A percentile compares a stretch with the other conserved stretches of the same genome.
Conservation (phyloP, 1,140 invertebrate species). For the Diorhabda elongata region DNA sequence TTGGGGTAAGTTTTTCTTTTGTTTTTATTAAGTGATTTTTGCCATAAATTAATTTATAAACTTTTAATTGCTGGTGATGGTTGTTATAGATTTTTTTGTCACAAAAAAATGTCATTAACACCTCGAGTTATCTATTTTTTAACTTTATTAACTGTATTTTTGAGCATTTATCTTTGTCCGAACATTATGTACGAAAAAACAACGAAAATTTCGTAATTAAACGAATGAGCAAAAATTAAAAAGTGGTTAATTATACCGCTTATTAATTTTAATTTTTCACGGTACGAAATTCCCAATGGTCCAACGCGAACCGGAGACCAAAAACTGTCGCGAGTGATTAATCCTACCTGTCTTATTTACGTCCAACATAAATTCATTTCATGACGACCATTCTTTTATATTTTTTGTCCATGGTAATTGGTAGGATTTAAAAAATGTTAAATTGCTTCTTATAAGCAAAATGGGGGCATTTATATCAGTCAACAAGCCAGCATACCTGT, state of each 20-base stretch:
- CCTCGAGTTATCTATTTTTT: too few relatives aligned
- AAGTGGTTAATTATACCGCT: neutral
- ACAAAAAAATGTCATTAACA: too few relatives aligned
- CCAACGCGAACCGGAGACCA: neutral
- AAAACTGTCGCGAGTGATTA: conserved; percentile 15
- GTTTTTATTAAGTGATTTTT: too few relatives aligned
- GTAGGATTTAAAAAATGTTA: conserved; percentile 11
- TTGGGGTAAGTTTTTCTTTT: too few relatives aligned
- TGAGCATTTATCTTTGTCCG: too few relatives aligned
- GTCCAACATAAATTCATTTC: conserved; percentile 12
- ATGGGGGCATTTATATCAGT: conserved; percentile 8
- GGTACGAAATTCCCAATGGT: neutral
- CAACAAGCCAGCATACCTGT: neutral
- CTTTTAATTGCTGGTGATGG: too few relatives aligned
- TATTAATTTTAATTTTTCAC: conserved; percentile 8
- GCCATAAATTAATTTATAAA: too few relatives aligned
- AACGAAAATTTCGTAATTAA: neutral
- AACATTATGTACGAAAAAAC: too few relatives aligned
- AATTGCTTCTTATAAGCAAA: conserved; percentile 4
- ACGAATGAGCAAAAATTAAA: neutral
- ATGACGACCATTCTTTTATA: conserved; percentile 10
- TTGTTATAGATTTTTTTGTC: too few relatives aligned
- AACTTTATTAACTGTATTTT: too few relatives aligned
- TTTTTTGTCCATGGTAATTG: conserved; percentile 18
- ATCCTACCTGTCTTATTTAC: conserved; percentile 15